A percentile compares a stretch with the other conserved stretches of the same genome.
Evolutionary conservation across 2,888 invertebrate genomes (phyloP).

Genomic region (Caenorhabditis panamensis): DNA sequence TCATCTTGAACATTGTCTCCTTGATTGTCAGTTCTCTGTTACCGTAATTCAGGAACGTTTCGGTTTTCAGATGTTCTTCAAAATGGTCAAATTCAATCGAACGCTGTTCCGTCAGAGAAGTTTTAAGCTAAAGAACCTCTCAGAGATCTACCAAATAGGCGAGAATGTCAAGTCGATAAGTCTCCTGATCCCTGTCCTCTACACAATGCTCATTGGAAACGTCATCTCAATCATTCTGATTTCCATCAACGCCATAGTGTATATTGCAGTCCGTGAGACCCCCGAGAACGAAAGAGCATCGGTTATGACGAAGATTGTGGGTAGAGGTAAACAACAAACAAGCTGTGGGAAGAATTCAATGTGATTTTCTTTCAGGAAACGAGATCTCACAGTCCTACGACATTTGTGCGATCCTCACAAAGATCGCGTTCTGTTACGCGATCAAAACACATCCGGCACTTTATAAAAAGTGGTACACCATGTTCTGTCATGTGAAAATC

Average conservation of each 20-base stretch:
- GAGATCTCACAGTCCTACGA: constrained; percentile 54
- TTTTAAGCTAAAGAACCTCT: constrained; percentile 33
- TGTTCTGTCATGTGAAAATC: constrained; percentile 30
- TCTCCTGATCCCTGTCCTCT: constrained; percentile 30
- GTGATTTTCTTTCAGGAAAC: constrained; percentile 29
- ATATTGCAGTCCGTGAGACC: constrained; percentile 35
- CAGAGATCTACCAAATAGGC: constrained; percentile 47
- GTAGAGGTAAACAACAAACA: constrained; percentile 29
- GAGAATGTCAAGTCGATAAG: constrained; percentile 54
- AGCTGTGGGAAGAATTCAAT: background rate
- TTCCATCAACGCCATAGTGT: constrained; percentile 16
- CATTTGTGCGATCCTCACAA: constrained; percentile 26
- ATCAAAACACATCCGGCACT: constrained; percentile 47
- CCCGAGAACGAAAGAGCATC: constrained; percentile 32
- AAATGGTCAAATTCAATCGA: constrained; percentile 45
- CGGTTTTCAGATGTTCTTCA: constrained; percentile 37
- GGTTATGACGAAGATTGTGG: constrained; percentile 21
- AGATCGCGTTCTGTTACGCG: constrained; percentile 50
- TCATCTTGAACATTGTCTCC: constrained; percentile 21
- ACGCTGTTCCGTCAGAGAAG: constrained; percentile 43
- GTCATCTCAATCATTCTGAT: constrained; percentile 30
- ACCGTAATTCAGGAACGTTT: background rate
- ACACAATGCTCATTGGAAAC: constrained; percentile 33
- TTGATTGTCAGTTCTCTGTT: constrained; percentile 12
- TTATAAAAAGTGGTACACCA: constrained; percentile 24